Conservation (phyloP, 2,888 invertebrate species). For the Heliconius aoede region DNA sequence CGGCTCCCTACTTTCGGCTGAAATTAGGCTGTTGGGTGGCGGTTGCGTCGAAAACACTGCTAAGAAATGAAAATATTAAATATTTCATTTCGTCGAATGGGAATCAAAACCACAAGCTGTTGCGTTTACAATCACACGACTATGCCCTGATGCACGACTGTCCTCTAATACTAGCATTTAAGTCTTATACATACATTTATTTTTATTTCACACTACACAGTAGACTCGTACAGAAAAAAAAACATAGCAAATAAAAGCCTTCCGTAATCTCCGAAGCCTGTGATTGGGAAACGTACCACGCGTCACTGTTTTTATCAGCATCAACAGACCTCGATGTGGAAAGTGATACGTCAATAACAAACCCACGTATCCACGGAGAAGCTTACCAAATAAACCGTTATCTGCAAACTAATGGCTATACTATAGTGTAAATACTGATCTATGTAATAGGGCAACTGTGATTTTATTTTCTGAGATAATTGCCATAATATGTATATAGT, state of each 20-base stretch:
- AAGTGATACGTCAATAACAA: slow-evolving; percentile 56
- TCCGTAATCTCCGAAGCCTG: slow-evolving; percentile 32
- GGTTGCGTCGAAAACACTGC: too few species aligned
- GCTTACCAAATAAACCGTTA: slow-evolving; percentile 42
- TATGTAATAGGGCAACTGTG: slow-evolving; percentile 2
- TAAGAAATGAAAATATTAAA: too few species aligned
- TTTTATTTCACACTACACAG: too few species aligned
- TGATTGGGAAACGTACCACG: slow-evolving; percentile 53
- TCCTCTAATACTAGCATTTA: too few species aligned
- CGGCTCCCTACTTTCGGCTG: too few species aligned
- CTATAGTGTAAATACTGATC: not conserved
- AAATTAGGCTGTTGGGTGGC: too few species aligned
- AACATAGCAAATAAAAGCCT: slow-evolving; percentile 30
- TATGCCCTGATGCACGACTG: too few species aligned
- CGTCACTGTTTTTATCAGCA: slow-evolving; percentile 57
- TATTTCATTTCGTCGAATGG: too few species aligned
- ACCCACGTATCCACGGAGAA: slow-evolving; percentile 47
- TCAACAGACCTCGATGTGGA: slow-evolving; percentile 54
- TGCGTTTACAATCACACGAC: too few species aligned
- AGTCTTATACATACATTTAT: too few species aligned
- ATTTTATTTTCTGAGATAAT: slow-evolving; percentile 11
- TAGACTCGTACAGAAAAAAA: not conserved
- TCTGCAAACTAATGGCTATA: slow-evolving; percentile 54
- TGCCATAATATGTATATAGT: not conserved
- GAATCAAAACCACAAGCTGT: too few species aligned